Evolutionary conservation across 2,888 invertebrate species (phyloP).

Genomic region (Clanis bilineata): DNA sequence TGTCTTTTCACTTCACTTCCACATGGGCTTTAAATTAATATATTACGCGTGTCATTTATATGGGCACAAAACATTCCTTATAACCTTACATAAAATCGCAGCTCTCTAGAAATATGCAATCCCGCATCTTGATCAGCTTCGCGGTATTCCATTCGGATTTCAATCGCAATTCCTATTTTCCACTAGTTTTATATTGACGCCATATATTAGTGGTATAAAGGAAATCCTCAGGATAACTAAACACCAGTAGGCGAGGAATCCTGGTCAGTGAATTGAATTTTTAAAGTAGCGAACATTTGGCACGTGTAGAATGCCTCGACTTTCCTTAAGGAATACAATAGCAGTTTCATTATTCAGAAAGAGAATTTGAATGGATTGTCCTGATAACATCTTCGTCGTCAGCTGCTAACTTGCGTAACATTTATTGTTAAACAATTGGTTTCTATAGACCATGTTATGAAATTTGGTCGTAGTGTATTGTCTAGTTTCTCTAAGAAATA

Average conservation of each 20-base stretch:
- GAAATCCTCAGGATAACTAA: conserved; percentile 30
- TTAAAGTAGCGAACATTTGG: conserved; percentile 45
- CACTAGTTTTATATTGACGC: conserved; percentile 7
- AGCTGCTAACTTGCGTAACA: conserved; percentile 31
- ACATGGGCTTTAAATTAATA: not conserved
- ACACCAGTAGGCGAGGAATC: conserved; percentile 39
- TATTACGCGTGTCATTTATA: not conserved
- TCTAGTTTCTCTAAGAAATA: not conserved
- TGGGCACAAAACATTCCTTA: not conserved
- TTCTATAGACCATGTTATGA: not conserved
- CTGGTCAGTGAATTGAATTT: conserved; percentile 45
- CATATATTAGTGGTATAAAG: conserved; percentile 3
- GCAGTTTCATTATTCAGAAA: conserved; percentile 55
- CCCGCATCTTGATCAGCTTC: not conserved
- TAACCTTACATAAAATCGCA: not conserved
- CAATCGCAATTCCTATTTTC: conserved; percentile 16
- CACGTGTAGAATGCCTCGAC: conserved; percentile 53
- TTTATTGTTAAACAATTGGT: conserved; percentile 2
- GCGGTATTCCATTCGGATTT: conserved; percentile 12
- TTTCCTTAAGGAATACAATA: conserved; percentile 61
- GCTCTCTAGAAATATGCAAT: conserved; percentile 4
- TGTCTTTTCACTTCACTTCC: not conserved
- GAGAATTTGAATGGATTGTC: conserved; percentile 55
- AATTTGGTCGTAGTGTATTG: not conserved
- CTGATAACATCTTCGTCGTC: conserved; percentile 61